Conservation (phyloP, 1,140 invertebrate genomes). For the Zophobas morio region DNA sequence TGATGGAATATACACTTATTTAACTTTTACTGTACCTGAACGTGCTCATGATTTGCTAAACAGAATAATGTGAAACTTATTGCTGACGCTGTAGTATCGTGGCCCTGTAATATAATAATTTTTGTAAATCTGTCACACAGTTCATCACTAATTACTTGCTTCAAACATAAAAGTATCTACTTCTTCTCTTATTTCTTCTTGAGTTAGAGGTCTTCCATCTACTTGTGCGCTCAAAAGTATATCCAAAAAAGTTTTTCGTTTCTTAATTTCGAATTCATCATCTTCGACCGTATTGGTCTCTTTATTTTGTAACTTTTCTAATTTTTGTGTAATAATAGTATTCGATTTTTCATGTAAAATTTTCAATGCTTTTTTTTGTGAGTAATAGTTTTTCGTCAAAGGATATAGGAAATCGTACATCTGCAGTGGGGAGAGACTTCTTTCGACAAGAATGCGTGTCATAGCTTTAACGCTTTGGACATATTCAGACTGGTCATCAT, state of each 20-base stretch:
- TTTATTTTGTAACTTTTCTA: slow-evolving; percentile 60
- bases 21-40: slow-evolving; percentile 56
- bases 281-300: not conserved
- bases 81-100: slow-evolving; percentile 67
- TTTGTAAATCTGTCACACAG: not conserved
- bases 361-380: slow-evolving; percentile 70
- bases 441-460: slow-evolving; percentile 62
- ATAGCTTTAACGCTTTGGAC: slow-evolving; percentile 77
- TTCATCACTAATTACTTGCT: slow-evolving; percentile 9
- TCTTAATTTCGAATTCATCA: not conserved
- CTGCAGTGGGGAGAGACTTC: slow-evolving; percentile 65
- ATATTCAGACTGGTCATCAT: slow-evolving; percentile 79
- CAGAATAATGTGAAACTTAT: slow-evolving; percentile 64
- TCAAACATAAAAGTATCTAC: slow-evolving; percentile 47
- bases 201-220: slow-evolving; percentile 5
- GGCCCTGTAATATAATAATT: slow-evolving; percentile 62
- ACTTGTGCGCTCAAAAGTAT: slow-evolving; percentile 2
- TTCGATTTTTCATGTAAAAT: slow-evolving; percentile 80
- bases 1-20: no score
- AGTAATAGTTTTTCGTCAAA: slow-evolving; percentile 50
- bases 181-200: slow-evolving; percentile 42
- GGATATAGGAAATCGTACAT: slow-evolving; percentile 42
- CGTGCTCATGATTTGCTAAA: slow-evolving; percentile 62
- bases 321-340: slow-evolving; percentile 69
- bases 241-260: slow-evolving; percentile 23